Base-by-base conservation (phyloP, 2,113 vertebrate species). In the Pelodiscus sinensis region DNA sequence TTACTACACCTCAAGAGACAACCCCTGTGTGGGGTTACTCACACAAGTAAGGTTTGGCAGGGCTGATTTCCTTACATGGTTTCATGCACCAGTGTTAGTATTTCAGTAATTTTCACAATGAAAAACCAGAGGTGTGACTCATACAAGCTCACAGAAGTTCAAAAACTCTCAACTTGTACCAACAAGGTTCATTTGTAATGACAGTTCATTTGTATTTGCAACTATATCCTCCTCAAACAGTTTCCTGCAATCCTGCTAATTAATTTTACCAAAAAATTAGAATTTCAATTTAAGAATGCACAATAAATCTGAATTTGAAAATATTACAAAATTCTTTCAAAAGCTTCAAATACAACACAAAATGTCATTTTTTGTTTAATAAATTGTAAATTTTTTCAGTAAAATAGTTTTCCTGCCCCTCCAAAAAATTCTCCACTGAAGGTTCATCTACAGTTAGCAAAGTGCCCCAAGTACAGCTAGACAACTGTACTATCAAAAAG, bases 271-370 rank as follows among this genome's bases (percentile, higher is more conserved):
- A 98, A 98, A 98, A 98, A 98, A 97, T 98, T 98, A 98, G 97
- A 98, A 96, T 98, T 97, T 98, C 98, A 97, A 97, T 98, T 98
- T 98, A 98, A 98, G 95, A 97, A 97, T 98, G 97, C 97, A 98
- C 98, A 97, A 98, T 98, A 98, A 97, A 98, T 98, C 97, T 98
- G 97, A 98, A 98, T 96, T 98, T 98, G 97, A 98, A 98, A 98
- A 98, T 98, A 98, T 98, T 98, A 98, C 98, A 98, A 98, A 98
- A 98, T 97, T 98, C 98, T 98, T 98, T 98, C 97, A 98, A 98
- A 98, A 99, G 98, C 97, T 99, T 99, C 99, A 99, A 99, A 99
- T 99, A 99, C 98, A 99, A 99, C 98, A 99, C 98, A 98, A 98
- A 98, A 98, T 98, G 98, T 99, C 98, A 96, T 98, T 98, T 98